These are phyloP conservation scores for Choloepus hoffmanni DNA, from an alignment of 2,113 vertebrate genomes.

Conservation along the genomic window DNA sequence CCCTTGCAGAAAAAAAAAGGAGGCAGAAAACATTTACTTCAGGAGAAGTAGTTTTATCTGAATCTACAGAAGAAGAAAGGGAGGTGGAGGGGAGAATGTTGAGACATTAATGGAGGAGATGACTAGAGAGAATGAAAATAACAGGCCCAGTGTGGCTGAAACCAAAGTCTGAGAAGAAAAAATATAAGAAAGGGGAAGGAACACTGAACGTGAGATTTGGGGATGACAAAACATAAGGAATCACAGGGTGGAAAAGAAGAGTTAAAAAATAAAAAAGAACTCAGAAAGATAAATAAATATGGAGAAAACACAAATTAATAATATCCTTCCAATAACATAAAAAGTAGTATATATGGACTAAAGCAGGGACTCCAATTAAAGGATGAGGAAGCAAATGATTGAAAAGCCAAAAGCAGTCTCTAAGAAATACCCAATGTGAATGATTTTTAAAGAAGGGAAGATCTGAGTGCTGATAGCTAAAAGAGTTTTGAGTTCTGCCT, in stretches of 20 bases:
- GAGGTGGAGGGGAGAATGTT: not conserved
- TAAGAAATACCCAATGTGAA: not conserved
- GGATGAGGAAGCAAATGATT: not conserved
- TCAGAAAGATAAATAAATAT: slow-evolving; percentile 4
- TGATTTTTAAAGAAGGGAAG: slow-evolving; percentile 8
- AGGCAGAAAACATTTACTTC: not conserved
- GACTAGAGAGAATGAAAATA: not conserved
- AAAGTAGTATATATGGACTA: not conserved
- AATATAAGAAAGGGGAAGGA: not conserved
- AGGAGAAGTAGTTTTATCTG: not conserved
- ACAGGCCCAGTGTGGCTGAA: not conserved
- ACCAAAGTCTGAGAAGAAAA: not conserved
- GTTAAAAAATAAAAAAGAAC: not conserved
- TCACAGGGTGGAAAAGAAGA: not conserved
- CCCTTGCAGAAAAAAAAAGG: not conserved
- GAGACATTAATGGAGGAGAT: not conserved
- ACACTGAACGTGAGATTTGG: not conserved
- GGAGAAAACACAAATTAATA: not conserved
- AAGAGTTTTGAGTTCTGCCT: slow-evolving; percentile 4
- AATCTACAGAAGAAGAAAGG: not conserved
- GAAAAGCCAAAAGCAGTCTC: not conserved
- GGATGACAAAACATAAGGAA: not conserved
- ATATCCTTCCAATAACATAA: not conserved
- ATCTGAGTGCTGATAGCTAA: slow-evolving; percentile 5
- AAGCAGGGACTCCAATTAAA: slow-evolving; percentile 16